Base-by-base conservation (phyloP, 2,888 invertebrate species). In the Lasioglossum malachurum region DNA sequence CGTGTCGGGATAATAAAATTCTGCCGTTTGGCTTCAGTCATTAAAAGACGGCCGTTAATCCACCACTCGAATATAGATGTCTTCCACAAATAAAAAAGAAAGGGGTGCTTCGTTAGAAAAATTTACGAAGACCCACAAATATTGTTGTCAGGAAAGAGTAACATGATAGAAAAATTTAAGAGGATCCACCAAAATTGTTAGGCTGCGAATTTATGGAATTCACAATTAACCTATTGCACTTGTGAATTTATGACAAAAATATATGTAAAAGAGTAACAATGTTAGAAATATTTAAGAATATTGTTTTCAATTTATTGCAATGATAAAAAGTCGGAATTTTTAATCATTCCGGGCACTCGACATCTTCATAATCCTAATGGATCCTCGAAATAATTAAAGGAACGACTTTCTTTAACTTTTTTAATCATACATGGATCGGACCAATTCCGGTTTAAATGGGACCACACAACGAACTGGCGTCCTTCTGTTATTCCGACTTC, bases 401-500 rank as follows among this genome's bases (percentile, higher is more conserved):
- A 16, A 31, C 2, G 2, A 0, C 31, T 31, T 31, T 64, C 4
- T 64, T 5, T 0, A 7, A 16, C 5, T 1, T 16, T 31, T 31
- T 31, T 2, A 41, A 87, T 10, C 53, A 53, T 72, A 78, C 82
- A 49, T 53, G 73, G 83, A 83, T 71, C 41, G 75, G 71, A 35
- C 38, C 71, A 86, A 89, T 82, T 67, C 84, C 76, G 77, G 78
- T 88, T 71, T 86, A 88, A 84, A 80, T 71, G 64, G n/a, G 46
- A 85, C 82, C 83, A 89, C 84, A 89, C 83, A 82, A 80, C 38
- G 60, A 44, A 67, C 19, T 27, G 31, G 57, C 78, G 75, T 87
- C 80, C 77, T 85, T 83, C 81, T 82, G 80, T 49, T 60, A 46
- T 75, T 82, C 80, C 90, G 75, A 76, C 78, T 87, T 46, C 31